phyloP scores from a whole-genome alignment of 2,113 vertebrate genomes.

The Chloroceryle aenea region DNA sequence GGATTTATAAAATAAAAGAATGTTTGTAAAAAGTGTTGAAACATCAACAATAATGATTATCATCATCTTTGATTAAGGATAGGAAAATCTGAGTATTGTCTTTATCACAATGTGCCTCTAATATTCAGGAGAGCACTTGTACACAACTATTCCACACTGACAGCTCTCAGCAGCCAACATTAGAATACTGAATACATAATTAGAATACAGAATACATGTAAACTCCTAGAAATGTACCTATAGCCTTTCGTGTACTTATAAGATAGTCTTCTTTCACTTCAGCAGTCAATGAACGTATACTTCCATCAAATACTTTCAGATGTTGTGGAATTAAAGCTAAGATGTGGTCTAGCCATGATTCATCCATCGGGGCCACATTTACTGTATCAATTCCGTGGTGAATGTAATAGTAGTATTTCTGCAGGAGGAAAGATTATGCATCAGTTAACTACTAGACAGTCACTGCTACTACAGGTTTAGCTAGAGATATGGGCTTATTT shows the following conservation, averaged over 20 bases:
- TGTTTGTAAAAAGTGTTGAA: neutral
- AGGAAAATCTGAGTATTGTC: neutral
- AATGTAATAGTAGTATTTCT: conserved; percentile 87
- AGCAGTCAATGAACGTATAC: conserved; percentile 72
- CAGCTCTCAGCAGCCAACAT: neutral
- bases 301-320: conserved; percentile 71
- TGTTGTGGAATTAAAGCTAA: conserved; percentile 76
- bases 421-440: neutral
- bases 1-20: neutral
- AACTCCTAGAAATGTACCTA: conserved; percentile 73
- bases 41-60: neutral
- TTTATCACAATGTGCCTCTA: neutral
- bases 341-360: conserved; percentile 82
- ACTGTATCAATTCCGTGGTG: conserved; percentile 81
- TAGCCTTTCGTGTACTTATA: conserved; percentile 83
- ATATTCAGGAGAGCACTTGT: neutral
- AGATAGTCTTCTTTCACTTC: conserved; percentile 89
- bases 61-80: neutral
- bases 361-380: conserved; percentile 81
- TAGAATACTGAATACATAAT: no score
- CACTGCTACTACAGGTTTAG: neutral
- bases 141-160: neutral
- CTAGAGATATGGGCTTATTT: neutral
- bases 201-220: no score
- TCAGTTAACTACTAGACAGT: neutral